phyloP scores from a whole-genome alignment of 2,113 vertebrate species.

The Vicugna pacos region DNA sequence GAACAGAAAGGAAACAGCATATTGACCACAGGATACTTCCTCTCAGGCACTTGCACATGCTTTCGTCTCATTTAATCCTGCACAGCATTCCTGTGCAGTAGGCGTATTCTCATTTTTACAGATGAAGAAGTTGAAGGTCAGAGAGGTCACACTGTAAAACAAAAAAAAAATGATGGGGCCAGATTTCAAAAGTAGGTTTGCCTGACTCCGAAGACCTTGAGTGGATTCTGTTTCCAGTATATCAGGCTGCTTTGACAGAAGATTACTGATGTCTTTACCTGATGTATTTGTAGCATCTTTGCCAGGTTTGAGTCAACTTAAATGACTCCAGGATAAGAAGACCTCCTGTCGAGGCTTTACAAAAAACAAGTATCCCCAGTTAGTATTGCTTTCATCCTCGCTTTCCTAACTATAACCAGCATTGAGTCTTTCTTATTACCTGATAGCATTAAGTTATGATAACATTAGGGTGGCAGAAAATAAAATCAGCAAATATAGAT shows the following conservation, averaged over 20 bases:
- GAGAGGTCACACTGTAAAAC: background rate
- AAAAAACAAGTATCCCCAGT: background rate
- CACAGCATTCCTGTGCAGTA: background rate
- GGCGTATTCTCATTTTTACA: background rate
- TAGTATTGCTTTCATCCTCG: slow-evolving; percentile 42
- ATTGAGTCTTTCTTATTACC: slow-evolving; percentile 68
- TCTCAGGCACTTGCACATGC: background rate
- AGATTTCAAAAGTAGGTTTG: background rate
- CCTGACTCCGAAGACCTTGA: background rate
- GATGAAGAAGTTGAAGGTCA: background rate
- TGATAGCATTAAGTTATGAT: slow-evolving; percentile 73
- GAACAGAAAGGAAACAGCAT: background rate
- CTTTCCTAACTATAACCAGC: slow-evolving; percentile 68
- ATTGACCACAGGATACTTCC: background rate
- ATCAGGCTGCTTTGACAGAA: background rate
- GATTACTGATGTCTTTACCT: background rate
- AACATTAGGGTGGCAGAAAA: slow-evolving; percentile 68
- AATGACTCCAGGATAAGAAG: slow-evolving; percentile 27
- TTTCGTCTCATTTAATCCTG: background rate
- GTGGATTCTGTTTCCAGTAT: background rate
- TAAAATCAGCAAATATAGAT: slow-evolving; percentile 54
- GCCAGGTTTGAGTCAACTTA: background rate
- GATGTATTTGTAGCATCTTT: background rate
- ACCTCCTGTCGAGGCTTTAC: slow-evolving; percentile 14
- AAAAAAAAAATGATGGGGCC: background rate